Conservation (phyloP, 2,888 invertebrate genomes). For the Plemyria rubiginata region DNA sequence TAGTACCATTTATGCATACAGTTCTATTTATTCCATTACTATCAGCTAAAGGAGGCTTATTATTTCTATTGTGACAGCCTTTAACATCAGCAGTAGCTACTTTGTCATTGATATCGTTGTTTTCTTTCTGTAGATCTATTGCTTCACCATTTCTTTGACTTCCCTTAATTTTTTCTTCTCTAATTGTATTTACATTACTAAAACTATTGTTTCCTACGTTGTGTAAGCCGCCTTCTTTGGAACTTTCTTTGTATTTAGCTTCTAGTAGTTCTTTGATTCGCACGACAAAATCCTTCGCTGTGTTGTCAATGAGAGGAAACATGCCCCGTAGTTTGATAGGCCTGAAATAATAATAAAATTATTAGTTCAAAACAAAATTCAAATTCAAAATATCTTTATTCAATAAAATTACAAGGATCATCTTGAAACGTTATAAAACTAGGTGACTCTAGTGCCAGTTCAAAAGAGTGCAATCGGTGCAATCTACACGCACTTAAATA, state of each 20-base stretch:
- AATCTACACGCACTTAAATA: too few relatives aligned
- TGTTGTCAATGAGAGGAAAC: constrained; percentile 74
- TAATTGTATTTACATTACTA: constrained; percentile 14
- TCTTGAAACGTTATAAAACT: too few relatives aligned
- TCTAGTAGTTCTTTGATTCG: constrained; percentile 56
- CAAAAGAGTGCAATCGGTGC: not conserved
- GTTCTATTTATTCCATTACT: constrained; percentile 1
- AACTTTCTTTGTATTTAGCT: constrained; percentile 37
- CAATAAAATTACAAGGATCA: too few relatives aligned
- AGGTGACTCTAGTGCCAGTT: too few relatives aligned
- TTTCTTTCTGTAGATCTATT: constrained; percentile 4
- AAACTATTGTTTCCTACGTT: constrained; percentile 25
- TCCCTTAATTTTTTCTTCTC: constrained; percentile 1
- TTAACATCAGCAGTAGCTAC: not conserved
- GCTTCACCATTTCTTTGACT: not conserved
- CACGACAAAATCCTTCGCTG: constrained; percentile 68
- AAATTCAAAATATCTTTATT: too few relatives aligned
- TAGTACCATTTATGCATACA: not conserved
- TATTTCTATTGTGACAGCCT: not conserved
- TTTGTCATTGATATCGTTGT: constrained; percentile 10
- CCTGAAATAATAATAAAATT: constrained; percentile 54
- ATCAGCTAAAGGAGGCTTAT: constrained; percentile 1
- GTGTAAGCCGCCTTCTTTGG: constrained; percentile 25
- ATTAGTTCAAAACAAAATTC: not conserved
- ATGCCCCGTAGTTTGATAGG: constrained; percentile 78